Base-by-base conservation (phyloP, 2,797 vertebrate genomes). In the Enteromius afrohamiltoni region DNA sequence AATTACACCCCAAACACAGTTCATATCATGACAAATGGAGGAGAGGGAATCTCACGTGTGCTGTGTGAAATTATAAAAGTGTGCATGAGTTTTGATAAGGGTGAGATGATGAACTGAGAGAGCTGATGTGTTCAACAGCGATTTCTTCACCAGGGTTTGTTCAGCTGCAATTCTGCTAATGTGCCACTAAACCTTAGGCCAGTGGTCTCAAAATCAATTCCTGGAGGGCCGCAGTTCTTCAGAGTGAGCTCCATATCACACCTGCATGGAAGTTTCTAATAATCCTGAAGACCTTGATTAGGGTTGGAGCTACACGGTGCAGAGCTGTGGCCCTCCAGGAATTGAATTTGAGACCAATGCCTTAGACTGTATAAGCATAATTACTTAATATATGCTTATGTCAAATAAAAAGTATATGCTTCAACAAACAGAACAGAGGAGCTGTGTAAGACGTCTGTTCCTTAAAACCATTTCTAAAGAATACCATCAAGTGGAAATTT, bases 1-100 rank as follows among this genome's bases (percentile, higher is more conserved):
- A 60, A 92, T 97, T 87, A 95, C 95, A 51, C 97, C 97, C 0
- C 96, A 97, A 90, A 97, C 96, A 23, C 96, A 97, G 88, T 98
- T 99, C 91, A 98, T 99, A 91, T 97, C 97, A 86, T 99, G 94
- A 96, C 71, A 16, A 67, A 68, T 23, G 2, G 77, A 58, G 40
- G 40, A 78, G 4, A 23, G 8, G 13, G 65, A 73, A 19, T 47
- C 19, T 77, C 40, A 16, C 23, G 49, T 47, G 55, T 64, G 70
- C 37, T 16, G 47, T 76, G 58, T 49, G 21, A 83, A 78, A 80
- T 67, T 69, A 19, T 69, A 65, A 69, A 83, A 58, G 51, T 84
- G 68, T 85, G 67, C 55, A 49, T 79, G 65, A 70, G 23, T 83
- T 77, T 86, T 84, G 60, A 80, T 26, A 75, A 84, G 4, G 67